Evolutionary conservation across 1,140 invertebrate species (phyloP).

Genomic region (Drosophila varians): DNA sequence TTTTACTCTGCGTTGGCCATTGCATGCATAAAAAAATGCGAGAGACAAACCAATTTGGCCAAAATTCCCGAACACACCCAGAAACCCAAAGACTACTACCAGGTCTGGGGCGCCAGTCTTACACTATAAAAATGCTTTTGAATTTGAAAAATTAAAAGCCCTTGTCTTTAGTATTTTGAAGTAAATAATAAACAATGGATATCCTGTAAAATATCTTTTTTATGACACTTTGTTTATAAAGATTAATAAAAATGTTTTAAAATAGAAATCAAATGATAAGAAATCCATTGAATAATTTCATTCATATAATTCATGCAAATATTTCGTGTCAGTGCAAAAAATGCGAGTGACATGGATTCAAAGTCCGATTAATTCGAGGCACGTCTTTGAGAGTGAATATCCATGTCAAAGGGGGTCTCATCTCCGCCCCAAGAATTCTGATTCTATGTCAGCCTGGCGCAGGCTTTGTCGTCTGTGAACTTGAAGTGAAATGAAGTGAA

Average conservation of each 20-base stretch:
- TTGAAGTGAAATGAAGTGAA: constrained; percentile 65
- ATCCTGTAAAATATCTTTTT: too few species aligned
- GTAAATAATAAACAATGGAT: too few species aligned
- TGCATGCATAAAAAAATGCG: constrained; percentile 66
- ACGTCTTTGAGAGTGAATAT: constrained; percentile 40
- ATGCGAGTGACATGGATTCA: constrained; percentile 71
- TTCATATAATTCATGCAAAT: neutral
- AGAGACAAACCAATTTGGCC: constrained; percentile 57
- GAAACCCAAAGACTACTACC: constrained; percentile 33
- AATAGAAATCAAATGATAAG: neutral
- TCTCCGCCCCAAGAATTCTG: constrained; percentile 28
- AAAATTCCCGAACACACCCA: constrained; percentile 59
- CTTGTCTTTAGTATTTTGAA: too few species aligned
- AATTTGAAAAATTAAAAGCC: neutral
- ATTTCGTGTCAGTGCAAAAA: constrained; percentile 7
- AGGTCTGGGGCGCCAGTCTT: constrained; percentile 29
- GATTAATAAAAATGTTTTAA: neutral
- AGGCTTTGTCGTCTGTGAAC: constrained; percentile 30
- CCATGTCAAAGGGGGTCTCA: constrained; percentile 27
- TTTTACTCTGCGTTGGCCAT: constrained; percentile 33
- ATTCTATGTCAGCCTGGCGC: constrained; percentile 62
- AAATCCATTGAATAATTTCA: neutral
- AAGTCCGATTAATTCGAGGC: constrained; percentile 68
- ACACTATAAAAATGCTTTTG: constrained; percentile 10
- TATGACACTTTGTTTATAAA: too few species aligned